Conservation (phyloP, 2,113 vertebrate genomes). For the Platysteira castanea region DNA sequence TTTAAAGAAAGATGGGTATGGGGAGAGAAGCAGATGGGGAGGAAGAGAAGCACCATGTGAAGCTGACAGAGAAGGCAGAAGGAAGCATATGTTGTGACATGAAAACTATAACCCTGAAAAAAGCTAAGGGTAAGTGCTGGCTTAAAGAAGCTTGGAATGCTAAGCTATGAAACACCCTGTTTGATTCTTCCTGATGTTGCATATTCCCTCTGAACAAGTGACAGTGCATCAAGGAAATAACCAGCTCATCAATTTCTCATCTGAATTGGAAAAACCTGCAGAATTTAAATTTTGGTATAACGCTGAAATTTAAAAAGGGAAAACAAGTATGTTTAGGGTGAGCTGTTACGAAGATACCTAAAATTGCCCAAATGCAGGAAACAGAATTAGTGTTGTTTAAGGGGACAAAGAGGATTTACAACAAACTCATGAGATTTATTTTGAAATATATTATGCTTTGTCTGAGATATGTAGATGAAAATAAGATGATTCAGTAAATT, state of each 20-base stretch:
- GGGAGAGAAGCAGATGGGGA: slow-evolving; percentile 23
- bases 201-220: background rate
- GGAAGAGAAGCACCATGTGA: slow-evolving; percentile 46
- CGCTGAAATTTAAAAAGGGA: background rate
- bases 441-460: background rate
- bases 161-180: slow-evolving; percentile 11
- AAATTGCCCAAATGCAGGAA: background rate
- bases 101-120: slow-evolving; percentile 36
- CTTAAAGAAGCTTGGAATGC: background rate
- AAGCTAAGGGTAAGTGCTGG: slow-evolving; percentile 7
- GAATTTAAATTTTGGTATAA: background rate
- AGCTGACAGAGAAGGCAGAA: slow-evolving; percentile 50
- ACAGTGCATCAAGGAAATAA: background rate
- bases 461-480: background rate
- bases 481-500: background rate
- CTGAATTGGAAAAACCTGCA: background rate
- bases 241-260: background rate
- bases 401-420: background rate
- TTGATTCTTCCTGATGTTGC: background rate
- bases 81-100: slow-evolving; percentile 55
- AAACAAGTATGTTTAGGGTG: background rate
- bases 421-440: background rate
- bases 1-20: background rate
- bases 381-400: background rate
- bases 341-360: background rate